phyloP scores from a whole-genome alignment of 2,888 invertebrate genomes.

The Chymomyza procnemis region DNA sequence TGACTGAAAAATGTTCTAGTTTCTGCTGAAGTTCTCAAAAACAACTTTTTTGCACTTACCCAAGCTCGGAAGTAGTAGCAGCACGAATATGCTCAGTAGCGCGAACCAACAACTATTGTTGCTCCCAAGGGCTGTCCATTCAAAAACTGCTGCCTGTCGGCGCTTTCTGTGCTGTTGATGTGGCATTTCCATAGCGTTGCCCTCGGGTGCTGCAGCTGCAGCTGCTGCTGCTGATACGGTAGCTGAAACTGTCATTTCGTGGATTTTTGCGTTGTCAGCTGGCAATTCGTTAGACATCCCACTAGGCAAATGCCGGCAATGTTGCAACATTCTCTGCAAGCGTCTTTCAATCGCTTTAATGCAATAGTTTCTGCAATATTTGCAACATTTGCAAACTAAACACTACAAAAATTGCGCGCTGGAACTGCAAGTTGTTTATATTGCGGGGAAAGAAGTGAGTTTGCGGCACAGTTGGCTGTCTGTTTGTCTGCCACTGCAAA shows the following conservation, averaged over 20 bases:
- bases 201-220: slow-evolving; percentile 4
- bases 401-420: slow-evolving; percentile 55
- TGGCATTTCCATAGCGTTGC: slow-evolving; percentile 1
- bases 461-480: slow-evolving; percentile 13
- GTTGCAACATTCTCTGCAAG: not conserved
- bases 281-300: slow-evolving; percentile 44
- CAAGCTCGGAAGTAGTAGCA: slow-evolving; percentile 41
- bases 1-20: not conserved
- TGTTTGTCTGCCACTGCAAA: slow-evolving; percentile 7
- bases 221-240: slow-evolving; percentile 14
- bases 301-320: not conserved
- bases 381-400: slow-evolving; percentile 44
- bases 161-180: slow-evolving; percentile 17
- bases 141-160: slow-evolving; percentile 18
- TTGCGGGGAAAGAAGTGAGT: slow-evolving; percentile 7
- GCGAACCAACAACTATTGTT: slow-evolving; percentile 12
- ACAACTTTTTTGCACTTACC: slow-evolving; percentile 40
- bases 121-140: slow-evolving; percentile 23
- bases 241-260: slow-evolving; percentile 32
- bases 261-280: slow-evolving; percentile 22
- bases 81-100: slow-evolving; percentile 5
- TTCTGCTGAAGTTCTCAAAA: not conserved
- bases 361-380: slow-evolving; percentile 38
- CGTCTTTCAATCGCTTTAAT: not conserved
- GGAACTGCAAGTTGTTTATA: not conserved